Conservation (phyloP, 1,140 invertebrate genomes). For the Sinonovacula constricta region DNA sequence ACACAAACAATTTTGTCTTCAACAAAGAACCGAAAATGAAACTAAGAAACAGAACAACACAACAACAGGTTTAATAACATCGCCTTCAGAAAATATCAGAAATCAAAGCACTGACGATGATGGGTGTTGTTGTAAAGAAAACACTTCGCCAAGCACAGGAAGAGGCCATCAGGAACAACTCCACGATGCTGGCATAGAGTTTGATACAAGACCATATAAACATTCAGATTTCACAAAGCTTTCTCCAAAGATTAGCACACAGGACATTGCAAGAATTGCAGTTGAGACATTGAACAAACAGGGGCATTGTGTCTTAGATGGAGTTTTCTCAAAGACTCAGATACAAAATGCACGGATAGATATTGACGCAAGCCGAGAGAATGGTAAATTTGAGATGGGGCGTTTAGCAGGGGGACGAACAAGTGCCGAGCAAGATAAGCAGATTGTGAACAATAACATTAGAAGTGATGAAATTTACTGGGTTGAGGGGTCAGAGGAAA, state of each 20-base stretch:
- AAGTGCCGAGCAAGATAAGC: slow-evolving; percentile 28
- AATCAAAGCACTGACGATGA: too few relatives aligned
- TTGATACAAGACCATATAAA: slow-evolving; percentile 23
- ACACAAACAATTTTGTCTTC: too few relatives aligned
- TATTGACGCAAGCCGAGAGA: slow-evolving; percentile 82
- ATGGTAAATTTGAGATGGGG: slow-evolving; percentile 53
- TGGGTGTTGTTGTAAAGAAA: too few relatives aligned
- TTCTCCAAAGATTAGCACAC: not conserved
- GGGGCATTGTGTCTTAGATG: slow-evolving; percentile 91
- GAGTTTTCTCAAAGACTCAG: slow-evolving; percentile 89
- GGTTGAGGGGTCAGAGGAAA: slow-evolving; percentile 91
- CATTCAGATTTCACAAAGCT: not conserved
- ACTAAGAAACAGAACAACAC: too few relatives aligned
- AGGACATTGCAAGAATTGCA: slow-evolving; percentile 13
- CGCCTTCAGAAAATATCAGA: too few relatives aligned
- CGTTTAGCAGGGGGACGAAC: slow-evolving; percentile 48
- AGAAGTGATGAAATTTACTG: slow-evolving; percentile 93
- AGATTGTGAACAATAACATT: slow-evolving; percentile 59
- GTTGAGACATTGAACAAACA: slow-evolving; percentile 22
- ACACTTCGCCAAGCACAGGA: too few relatives aligned
- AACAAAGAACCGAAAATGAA: too few relatives aligned
- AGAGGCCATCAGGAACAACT: too few relatives aligned
- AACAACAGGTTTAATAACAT: too few relatives aligned
- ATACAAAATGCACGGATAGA: slow-evolving; percentile 90
- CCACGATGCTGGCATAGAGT: not conserved